Conservation (phyloP, 2,113 vertebrate species). For the pig (Sus scrofa) region DNA sequence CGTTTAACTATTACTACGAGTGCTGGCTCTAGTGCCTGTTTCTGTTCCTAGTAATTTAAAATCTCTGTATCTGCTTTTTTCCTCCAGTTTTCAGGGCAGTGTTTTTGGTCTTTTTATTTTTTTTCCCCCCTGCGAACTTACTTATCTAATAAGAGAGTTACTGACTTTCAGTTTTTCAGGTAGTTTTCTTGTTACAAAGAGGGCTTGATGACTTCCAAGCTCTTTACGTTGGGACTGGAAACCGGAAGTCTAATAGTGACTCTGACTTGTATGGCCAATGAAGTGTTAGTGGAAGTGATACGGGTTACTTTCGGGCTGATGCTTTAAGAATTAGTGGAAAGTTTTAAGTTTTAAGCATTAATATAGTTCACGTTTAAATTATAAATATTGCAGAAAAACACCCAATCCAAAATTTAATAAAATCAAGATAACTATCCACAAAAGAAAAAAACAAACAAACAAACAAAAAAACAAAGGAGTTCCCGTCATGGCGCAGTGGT, state of each 20-base stretch:
- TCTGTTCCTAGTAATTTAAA: background rate
- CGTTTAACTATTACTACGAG: background rate
- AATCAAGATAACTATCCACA: background rate
- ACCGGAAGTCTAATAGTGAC: background rate
- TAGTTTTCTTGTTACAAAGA: background rate
- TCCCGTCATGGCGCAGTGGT: no score
- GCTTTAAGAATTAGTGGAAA: background rate
- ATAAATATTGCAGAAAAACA: background rate
- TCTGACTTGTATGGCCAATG: background rate
- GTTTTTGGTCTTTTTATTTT: no score
- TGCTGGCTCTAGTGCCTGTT: background rate
- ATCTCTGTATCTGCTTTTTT: background rate
- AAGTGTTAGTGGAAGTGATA: background rate
- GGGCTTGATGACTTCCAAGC: background rate
- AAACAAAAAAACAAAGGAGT: no score
- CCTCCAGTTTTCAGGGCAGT: background rate
- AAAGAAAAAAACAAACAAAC: no score
- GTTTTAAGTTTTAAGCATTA: background rate
- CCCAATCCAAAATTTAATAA: background rate
- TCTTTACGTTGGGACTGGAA: background rate
- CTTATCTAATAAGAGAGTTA: background rate
- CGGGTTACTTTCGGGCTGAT: background rate
- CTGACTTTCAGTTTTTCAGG: background rate
- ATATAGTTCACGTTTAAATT: background rate
- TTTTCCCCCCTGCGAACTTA: background rate